phyloP scores from a whole-genome alignment of 1,140 invertebrate genomes.

The Drosophila arizonae region DNA sequence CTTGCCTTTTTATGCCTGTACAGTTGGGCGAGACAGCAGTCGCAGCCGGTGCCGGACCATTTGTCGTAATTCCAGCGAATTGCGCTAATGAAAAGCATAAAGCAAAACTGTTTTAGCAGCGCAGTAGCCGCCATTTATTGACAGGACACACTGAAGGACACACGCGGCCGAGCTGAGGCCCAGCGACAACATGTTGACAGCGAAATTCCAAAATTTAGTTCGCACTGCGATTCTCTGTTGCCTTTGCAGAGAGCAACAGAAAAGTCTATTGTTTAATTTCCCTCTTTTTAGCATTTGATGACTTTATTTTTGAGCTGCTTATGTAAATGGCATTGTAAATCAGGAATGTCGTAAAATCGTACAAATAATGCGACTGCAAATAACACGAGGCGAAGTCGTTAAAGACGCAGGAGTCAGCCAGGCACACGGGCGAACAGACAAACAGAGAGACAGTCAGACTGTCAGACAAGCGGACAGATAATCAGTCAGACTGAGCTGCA shows the following conservation, averaged over 20 bases:
- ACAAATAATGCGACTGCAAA: slow-evolving; percentile 51
- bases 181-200: not conserved
- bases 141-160: slow-evolving; percentile 1
- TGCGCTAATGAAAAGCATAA: slow-evolving; percentile 64
- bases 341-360: slow-evolving; percentile 43
- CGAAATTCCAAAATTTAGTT: slow-evolving; percentile 27
- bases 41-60: slow-evolving; percentile 15
- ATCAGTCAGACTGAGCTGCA: slow-evolving; percentile 21
- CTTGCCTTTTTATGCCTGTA: slow-evolving; percentile 41
- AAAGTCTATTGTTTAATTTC: slow-evolving; percentile 57
- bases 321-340: slow-evolving; percentile 74
- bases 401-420: slow-evolving; percentile 6
- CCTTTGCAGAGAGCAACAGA: not conserved
- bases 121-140: not conserved
- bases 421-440: not conserved
- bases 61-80: slow-evolving; percentile 63
- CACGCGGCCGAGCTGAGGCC: not conserved
- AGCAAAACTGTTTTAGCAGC: slow-evolving; percentile 19
- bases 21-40: slow-evolving; percentile 45
- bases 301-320: slow-evolving; percentile 69
- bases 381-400: slow-evolving; percentile 29
- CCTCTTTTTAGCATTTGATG: slow-evolving; percentile 72
- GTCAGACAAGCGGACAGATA: slow-evolving; percentile 3
- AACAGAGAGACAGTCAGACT: slow-evolving; percentile 9
- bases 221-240: slow-evolving; percentile 1